phyloP scores from a whole-genome alignment of 2,113 vertebrate species.

The Tursiops truncatus region DNA sequence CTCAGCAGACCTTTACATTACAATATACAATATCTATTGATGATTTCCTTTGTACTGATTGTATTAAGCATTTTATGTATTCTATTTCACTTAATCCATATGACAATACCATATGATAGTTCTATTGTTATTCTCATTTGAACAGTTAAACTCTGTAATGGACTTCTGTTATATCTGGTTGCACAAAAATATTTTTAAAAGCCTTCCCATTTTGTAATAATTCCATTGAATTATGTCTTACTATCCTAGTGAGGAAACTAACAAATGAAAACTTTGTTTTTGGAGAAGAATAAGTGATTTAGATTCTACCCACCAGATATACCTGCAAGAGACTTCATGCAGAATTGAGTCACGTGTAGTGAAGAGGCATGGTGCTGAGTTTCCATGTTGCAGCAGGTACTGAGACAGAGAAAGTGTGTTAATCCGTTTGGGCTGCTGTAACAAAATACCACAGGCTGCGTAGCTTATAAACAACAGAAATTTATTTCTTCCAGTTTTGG shows the following conservation, averaged over 20 bases:
- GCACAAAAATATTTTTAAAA: slow-evolving; percentile 5
- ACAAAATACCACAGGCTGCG: background rate
- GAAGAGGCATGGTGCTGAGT: background rate
- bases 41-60: background rate
- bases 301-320: background rate
- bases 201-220: background rate
- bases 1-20: background rate
- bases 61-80: background rate
- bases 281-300: background rate
- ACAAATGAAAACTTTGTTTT: background rate
- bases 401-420: background rate
- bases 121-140: slow-evolving; percentile 16
- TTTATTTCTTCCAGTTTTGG: background rate
- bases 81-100: background rate
- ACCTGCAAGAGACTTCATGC: background rate
- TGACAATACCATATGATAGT: background rate
- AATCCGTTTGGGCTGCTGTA: background rate
- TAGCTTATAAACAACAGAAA: background rate
- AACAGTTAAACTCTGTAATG: background rate
- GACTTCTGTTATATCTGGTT: background rate
- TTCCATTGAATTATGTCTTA: background rate
- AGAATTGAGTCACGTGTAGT: background rate
- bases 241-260: background rate
- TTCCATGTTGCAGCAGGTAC: too few species aligned
- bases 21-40: background rate